Evolutionary conservation across 2,888 invertebrate species (phyloP).

Genomic region (Spialia ferax): DNA sequence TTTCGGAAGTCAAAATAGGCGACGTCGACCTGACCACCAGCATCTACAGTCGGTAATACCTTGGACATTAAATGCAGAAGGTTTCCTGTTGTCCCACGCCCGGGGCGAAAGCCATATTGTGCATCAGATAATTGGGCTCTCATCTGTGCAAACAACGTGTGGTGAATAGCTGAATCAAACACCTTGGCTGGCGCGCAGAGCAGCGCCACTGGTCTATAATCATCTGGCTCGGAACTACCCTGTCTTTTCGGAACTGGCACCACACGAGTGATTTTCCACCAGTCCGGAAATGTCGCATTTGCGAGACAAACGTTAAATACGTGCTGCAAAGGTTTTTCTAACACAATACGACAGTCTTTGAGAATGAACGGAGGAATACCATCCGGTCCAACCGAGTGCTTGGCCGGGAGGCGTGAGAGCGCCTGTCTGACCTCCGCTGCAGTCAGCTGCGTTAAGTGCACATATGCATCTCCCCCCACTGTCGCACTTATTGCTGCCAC

Average conservation of each 20-base stretch:
- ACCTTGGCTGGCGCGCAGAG: slow-evolving; percentile 40
- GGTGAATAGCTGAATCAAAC: slow-evolving; percentile 27
- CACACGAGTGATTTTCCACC: slow-evolving; percentile 38
- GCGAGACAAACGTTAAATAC: slow-evolving; percentile 34
- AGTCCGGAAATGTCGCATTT: slow-evolving; percentile 22
- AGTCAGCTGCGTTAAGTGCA: background rate
- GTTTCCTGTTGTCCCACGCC: slow-evolving; percentile 16
- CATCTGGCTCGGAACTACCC: slow-evolving; percentile 14
- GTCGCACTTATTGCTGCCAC: background rate
- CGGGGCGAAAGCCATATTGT: slow-evolving; percentile 11
- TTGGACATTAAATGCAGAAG: slow-evolving; percentile 15
- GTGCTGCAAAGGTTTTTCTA: slow-evolving; percentile 31
- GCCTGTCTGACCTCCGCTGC: background rate
- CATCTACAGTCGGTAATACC: slow-evolving; percentile 14
- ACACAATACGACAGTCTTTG: slow-evolving; percentile 26
- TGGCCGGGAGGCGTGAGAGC: slow-evolving; percentile 27
- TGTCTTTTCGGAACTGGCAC: slow-evolving; percentile 36
- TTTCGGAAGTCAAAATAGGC: too few relatives aligned
- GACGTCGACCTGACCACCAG: slow-evolving; percentile 18
- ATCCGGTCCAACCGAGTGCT: slow-evolving; percentile 42
- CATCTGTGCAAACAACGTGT: slow-evolving; percentile 11
- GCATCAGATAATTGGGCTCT: slow-evolving; percentile 6
- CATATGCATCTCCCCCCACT: slow-evolving; percentile 1
- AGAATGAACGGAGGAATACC: slow-evolving; percentile 41
- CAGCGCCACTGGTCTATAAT: slow-evolving; percentile 32